Evolutionary conservation across 92 coral and sea anemone genomes (phyloP), one percentile per base, ranked within the genome.

Genomic region (Palythoa grandiflora): DNA sequence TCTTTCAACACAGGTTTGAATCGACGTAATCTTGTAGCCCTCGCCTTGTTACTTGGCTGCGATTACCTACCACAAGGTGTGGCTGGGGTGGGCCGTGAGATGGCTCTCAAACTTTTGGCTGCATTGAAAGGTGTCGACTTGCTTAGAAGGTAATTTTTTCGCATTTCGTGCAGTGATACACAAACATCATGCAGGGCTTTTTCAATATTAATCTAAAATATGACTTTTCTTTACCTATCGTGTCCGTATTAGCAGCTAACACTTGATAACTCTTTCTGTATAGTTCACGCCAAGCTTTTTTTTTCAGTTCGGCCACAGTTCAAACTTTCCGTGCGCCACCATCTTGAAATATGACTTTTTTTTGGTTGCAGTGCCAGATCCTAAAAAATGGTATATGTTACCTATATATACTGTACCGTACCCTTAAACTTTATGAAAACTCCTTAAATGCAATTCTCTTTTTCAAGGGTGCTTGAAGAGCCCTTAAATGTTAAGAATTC

Each of bases 61-160:
- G 99, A 97, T 47, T 97, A 97, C 83, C 95, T 97, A 21, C 97
- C 99, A 15, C 93, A 94, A 59, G 99, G 99, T 48, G 99, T 97
- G 57, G 89, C 96, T 28, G 99, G 99, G 3, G 95, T 97, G 51
- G 99, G 99, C 10, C 94, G 96, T 80, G 99, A 97, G 83, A 97
- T 92, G 75, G 96, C 91, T 40, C 51, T 97, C n/a, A 95, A 80
- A 87, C 88, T 97, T 11, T 73, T 89, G 1, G 86, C 89, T 40
- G 79, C 83, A 68, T 85, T 97, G 28, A 52, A 83, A 17, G 97
- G 85, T 14, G 79, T 74, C 39, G 91, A 93, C 84, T 66, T 96
- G 40, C 87, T 96, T 4, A 88, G 90, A 86, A 96, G 99, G 99
- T 95, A 68, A 3, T 17, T 0, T 11, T 15, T 12, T 17, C 44